Base-by-base conservation (phyloP, 2,888 invertebrate species). In the Apantesis nais region DNA sequence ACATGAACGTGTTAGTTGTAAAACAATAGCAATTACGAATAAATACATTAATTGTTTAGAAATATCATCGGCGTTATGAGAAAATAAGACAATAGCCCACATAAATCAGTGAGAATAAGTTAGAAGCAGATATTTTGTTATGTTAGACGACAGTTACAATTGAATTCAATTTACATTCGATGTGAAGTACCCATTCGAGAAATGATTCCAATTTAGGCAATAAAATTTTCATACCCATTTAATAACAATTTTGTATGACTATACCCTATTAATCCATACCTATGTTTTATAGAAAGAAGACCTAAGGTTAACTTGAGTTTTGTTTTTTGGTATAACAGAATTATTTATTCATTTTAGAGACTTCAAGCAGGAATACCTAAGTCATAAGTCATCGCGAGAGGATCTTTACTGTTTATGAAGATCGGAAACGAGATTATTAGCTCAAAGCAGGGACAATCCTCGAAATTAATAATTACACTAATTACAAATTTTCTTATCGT, bases 31-130 rank as follows among this genome's bases (percentile, higher is more conserved):
- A 70, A 70, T 70, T 61, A 48, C 14, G 41, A 31, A 55, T 25
- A 55, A 66, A 66, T 66, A 66, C 48, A 70, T 39, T n/a, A n/a
- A n/a, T 31, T 70, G 22, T 62, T 60, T 19, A n/a, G 31, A 62
- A 31, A 62, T n/a, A 41, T 70, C 39, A 39, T 16, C 22, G 29
- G 62, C 39, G 29, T 48, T 52, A 70, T 76, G 65, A 70, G 71
- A 74, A 65, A 71, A 68, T 48, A 68, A 76, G 55, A 79, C 76
- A 78, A 79, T 67, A 41, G 60, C 25, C 3, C 29, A 73, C 68
- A 63, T 74, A 55, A 76, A 79, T 75, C 58, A 70, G 60, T 68
- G 41, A 4, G 39, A 71, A 77, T 44, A 70, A 77, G 55, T 63
- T 39, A 22, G 25, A 55, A 34, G 22, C 31, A 62, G 64, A 66